Conservation (phyloP, 2,888 invertebrate species). For the Drosophila niveifrons region DNA sequence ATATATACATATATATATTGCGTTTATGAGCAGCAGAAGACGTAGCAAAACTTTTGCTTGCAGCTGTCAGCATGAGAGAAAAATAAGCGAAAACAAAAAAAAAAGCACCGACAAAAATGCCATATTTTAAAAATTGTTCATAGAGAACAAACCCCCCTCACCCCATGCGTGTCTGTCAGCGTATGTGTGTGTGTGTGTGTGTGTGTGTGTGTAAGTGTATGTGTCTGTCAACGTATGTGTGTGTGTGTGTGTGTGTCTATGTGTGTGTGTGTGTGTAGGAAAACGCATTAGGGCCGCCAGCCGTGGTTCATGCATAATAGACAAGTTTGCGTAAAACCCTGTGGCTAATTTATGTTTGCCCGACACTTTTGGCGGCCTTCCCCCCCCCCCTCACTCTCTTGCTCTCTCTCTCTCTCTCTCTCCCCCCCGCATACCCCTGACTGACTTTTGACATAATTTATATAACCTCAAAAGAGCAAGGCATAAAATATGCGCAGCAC, state of each 20-base stretch:
- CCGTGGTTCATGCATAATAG: slow-evolving; percentile 67
- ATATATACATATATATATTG: slow-evolving; percentile 39
- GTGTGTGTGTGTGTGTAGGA: slow-evolving; percentile 22
- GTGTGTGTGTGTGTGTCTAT: slow-evolving; percentile 18
- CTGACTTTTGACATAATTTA: slow-evolving; percentile 66
- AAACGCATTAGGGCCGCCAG: slow-evolving; percentile 66
- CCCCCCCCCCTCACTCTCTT: background rate
- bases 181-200: slow-evolving; percentile 10
- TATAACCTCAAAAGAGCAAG: slow-evolving; percentile 56
- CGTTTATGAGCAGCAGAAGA: slow-evolving; percentile 55
- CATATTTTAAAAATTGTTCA: slow-evolving; percentile 66
- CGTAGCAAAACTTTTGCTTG: slow-evolving; percentile 59
- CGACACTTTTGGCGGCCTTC: slow-evolving; percentile 54
- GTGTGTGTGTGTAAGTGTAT: slow-evolving; percentile 10
- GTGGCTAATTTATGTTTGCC: slow-evolving; percentile 69
- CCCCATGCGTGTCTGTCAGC: slow-evolving; percentile 22
- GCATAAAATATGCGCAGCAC: slow-evolving; percentile 60
- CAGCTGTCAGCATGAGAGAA: slow-evolving; percentile 39
- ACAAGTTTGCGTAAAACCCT: slow-evolving; percentile 69
- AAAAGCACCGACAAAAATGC: slow-evolving; percentile 27
- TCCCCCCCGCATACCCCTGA: background rate
- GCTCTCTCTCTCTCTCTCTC: background rate
- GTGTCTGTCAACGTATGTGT: slow-evolving; percentile 12
- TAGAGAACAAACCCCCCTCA: slow-evolving; percentile 13
- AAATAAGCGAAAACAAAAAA: slow-evolving; percentile 17